These are phyloP conservation scores for Torymus tubicola DNA, from an alignment of 2,888 invertebrate genomes.

Conservation along the genomic window DNA sequence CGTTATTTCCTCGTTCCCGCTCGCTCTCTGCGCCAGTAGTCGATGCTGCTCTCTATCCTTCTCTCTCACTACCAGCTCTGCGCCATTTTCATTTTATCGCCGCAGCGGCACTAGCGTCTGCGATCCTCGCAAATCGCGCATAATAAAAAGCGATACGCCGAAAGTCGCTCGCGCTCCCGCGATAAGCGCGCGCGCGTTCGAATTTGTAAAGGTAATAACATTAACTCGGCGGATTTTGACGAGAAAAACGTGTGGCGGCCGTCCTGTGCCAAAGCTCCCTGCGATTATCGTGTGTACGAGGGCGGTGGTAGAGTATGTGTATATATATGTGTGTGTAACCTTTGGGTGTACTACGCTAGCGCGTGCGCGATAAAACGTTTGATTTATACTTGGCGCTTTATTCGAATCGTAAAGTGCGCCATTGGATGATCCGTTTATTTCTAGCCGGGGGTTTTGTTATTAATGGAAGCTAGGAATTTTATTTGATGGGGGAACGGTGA, in stretches of 20 bases:
- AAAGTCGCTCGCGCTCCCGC: slow-evolving; percentile 15
- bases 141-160: slow-evolving; percentile 36
- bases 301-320: too few species aligned
- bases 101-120: too few species aligned
- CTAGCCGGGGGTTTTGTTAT: not conserved
- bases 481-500: not conserved
- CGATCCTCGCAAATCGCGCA: slow-evolving; percentile 8
- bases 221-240: slow-evolving; percentile 27
- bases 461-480: not conserved
- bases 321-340: not conserved
- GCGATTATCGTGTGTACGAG: slow-evolving; percentile 28
- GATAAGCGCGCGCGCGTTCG: slow-evolving; percentile 11
- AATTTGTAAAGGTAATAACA: slow-evolving; percentile 37
- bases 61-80: not conserved
- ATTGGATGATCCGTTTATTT: not conserved
- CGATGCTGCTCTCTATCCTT: too few species aligned
- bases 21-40: too few species aligned
- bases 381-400: slow-evolving; percentile 30
- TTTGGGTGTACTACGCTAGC: not conserved
- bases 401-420: slow-evolving; percentile 1
- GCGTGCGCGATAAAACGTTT: slow-evolving; percentile 25
- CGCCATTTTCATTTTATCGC: slow-evolving; percentile 24
- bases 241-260: slow-evolving; percentile 15
- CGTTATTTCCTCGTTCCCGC: slow-evolving; percentile 1
- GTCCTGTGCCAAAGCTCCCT: slow-evolving; percentile 24